Conservation (phyloP, 2,888 invertebrate genomes). For the Uropetala carovei region DNA sequence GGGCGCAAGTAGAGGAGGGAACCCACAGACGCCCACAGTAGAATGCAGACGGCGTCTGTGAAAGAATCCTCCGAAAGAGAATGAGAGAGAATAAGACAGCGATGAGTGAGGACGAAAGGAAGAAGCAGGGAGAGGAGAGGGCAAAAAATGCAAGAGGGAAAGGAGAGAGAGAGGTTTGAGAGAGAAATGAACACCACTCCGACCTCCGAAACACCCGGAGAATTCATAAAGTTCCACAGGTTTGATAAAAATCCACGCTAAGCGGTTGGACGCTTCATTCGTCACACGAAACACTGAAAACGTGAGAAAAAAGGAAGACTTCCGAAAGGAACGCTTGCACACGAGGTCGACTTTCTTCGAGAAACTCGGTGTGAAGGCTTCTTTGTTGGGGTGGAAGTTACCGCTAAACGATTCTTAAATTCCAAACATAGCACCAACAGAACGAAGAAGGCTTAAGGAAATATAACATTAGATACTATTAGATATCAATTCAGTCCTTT, state of each 20-base stretch:
- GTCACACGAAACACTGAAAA: background rate
- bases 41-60: conserved; percentile 9
- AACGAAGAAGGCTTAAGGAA: too few species aligned
- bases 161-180: too few species aligned
- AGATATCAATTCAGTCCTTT: too few species aligned
- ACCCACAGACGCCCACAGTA: conserved; percentile 2
- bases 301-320: too few species aligned
- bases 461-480: too few species aligned
- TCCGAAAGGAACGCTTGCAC: too few species aligned
- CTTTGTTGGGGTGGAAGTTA: too few species aligned
- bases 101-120: background rate
- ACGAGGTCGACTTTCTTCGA: background rate
- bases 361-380: background rate
- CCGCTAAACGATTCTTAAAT: too few species aligned
- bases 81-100: background rate
- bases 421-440: too few species aligned
- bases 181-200: too few species aligned
- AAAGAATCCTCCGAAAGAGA: background rate
- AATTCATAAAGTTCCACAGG: background rate
- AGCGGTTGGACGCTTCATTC: background rate
- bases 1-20: conserved; percentile 15
- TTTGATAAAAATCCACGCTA: background rate
- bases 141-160: background rate
- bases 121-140: background rate
- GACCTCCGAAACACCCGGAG: background rate